These are phyloP conservation scores for Eristalis tenax DNA, from an alignment of 2,888 invertebrate species.

Conservation along the genomic window DNA sequence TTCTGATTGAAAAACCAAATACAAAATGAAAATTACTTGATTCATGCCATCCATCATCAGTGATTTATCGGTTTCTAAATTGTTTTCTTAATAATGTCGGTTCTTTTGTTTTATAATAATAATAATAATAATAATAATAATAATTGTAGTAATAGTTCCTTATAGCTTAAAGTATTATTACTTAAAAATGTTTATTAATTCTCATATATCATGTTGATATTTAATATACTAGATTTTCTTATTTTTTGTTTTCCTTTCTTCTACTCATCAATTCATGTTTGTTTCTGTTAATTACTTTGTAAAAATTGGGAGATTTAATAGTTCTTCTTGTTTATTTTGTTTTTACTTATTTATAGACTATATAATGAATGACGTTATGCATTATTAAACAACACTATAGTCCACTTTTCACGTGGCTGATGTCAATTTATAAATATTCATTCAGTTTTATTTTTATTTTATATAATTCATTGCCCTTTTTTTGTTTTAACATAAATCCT, in stretches of 20 bases:
- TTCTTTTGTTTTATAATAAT: slow-evolving; percentile 23
- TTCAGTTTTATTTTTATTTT: not conserved
- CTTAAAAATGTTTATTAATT: slow-evolving; percentile 66
- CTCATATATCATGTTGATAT: slow-evolving; percentile 51
- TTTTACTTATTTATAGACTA: slow-evolving; percentile 16
- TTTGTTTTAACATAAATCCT: slow-evolving; percentile 59
- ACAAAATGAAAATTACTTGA: slow-evolving; percentile 21
- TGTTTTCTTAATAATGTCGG: slow-evolving; percentile 4
- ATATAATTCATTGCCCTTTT: slow-evolving; percentile 23
- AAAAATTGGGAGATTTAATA: slow-evolving; percentile 53
- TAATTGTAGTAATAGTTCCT: slow-evolving; percentile 68
- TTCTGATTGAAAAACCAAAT: slow-evolving; percentile 25
- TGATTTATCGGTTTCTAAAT: slow-evolving; percentile 11
- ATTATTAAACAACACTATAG: slow-evolving; percentile 45
- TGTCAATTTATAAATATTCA: slow-evolving; percentile 23
- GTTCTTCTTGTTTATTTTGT: not conserved
- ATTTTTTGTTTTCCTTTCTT: slow-evolving; percentile 6
- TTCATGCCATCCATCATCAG: slow-evolving; percentile 38
- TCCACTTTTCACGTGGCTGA: not conserved
- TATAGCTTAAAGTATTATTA: slow-evolving; percentile 64
- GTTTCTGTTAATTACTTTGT: slow-evolving; percentile 43
- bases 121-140: slow-evolving; percentile 54
- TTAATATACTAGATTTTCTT: slow-evolving; percentile 42
- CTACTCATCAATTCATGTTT: slow-evolving; percentile 29
- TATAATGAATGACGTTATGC: slow-evolving; percentile 56